phyloP scores from a whole-genome alignment of 2,888 invertebrate genomes.

The Eupithecia inturbata region DNA sequence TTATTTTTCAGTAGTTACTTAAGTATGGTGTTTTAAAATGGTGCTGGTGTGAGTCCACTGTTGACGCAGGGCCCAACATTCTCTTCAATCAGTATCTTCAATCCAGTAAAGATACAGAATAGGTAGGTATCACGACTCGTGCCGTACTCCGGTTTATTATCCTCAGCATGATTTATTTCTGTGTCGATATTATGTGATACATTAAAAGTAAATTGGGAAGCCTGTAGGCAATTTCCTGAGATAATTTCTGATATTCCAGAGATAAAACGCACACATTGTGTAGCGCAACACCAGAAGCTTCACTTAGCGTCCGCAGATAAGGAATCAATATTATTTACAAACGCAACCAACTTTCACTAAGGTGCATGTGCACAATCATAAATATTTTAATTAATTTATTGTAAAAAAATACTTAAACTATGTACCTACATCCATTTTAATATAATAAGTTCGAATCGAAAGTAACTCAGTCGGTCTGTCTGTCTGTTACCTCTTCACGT shows the following conservation, averaged over 20 bases:
- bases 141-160: neutral
- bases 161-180: neutral
- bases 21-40: neutral
- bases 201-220: constrained; percentile 33
- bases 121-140: neutral
- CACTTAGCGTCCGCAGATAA: neutral
- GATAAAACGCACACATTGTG: constrained; percentile 6
- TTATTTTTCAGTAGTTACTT: neutral
- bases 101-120: neutral
- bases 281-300: constrained; percentile 9
- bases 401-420: no score
- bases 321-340: neutral
- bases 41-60: neutral
- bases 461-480: no score
- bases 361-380: neutral
- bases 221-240: constrained; percentile 28
- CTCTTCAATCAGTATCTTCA: no score
- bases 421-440: no score
- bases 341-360: neutral
- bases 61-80: neutral
- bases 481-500: no score
- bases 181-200: constrained; percentile 22
- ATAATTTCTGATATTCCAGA: constrained; percentile 23
- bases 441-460: no score
- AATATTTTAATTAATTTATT: no score